Evolutionary conservation across 2,797 vertebrate species (phyloP).

Genomic region (Gymnoscopelus braueri): DNA sequence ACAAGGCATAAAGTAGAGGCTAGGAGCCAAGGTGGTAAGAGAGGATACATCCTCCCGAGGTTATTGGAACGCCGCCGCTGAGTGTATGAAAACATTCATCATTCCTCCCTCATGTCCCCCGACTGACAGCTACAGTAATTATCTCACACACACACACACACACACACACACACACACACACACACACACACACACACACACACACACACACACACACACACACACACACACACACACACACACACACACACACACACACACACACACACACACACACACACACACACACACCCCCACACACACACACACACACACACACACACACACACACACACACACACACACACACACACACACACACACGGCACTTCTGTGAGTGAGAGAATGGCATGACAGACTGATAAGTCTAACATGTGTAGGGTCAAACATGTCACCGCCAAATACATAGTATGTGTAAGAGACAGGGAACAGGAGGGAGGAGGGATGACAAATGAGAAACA

Average conservation of each 20-base stretch:
- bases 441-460: slow-evolving; percentile 23
- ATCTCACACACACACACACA: slow-evolving; percentile 56
- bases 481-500: background rate
- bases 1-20: slow-evolving; percentile 15
- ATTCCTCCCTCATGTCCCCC: slow-evolving; percentile 44
- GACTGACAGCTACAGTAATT: slow-evolving; percentile 65
- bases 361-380: slow-evolving; percentile 57
- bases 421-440: slow-evolving; percentile 53
- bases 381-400: slow-evolving; percentile 55
- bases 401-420: slow-evolving; percentile 52
- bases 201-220: slow-evolving; percentile 51
- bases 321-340: slow-evolving; percentile 49
- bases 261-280: slow-evolving; percentile 35
- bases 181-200: slow-evolving; percentile 45
- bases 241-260: slow-evolving; percentile 44
- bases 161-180: slow-evolving; percentile 22
- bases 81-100: slow-evolving; percentile 70
- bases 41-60: slow-evolving; percentile 2
- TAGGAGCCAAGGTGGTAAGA: slow-evolving; percentile 12
- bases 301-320: slow-evolving; percentile 34
- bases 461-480: slow-evolving; percentile 19
- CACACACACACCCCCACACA: slow-evolving; percentile 12
- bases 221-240: slow-evolving; percentile 28
- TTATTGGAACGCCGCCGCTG: slow-evolving; percentile 55
- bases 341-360: slow-evolving; percentile 15